A percentile compares a stretch with the other conserved stretches of the same genome.
These are phyloP conservation scores for Eurystomus gularis DNA, from an alignment of 2,113 vertebrate species.

Conservation along the genomic window DNA sequence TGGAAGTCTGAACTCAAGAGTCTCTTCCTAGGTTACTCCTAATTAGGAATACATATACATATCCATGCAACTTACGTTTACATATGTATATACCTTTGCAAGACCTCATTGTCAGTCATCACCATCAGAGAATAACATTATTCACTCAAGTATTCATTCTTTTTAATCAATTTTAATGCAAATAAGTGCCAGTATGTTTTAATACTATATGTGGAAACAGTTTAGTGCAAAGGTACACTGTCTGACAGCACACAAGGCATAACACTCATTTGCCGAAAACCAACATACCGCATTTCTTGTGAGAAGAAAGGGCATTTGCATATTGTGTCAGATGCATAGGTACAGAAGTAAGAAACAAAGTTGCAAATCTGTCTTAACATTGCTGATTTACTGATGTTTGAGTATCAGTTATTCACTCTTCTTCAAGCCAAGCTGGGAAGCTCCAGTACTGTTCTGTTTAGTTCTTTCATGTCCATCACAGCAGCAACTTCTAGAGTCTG, in stretches of 20 bases:
- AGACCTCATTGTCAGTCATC: neutral
- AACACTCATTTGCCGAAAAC: neutral
- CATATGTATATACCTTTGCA: neutral
- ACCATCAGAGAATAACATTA: neutral
- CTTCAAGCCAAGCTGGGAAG: neutral
- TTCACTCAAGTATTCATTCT: neutral
- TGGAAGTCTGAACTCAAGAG: neutral
- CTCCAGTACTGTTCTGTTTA: neutral
- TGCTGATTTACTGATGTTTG: neutral
- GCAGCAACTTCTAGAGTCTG: rapidly evolving
- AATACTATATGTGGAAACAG: neutral
- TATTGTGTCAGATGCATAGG: neutral
- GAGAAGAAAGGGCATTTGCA: neutral
- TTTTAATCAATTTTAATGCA: neutral
- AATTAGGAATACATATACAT: neutral
- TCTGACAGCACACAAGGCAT: neutral
- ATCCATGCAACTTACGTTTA: neutral
- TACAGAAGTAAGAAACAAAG: neutral
- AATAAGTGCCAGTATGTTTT: neutral
- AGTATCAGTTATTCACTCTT: neutral
- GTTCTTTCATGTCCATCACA: neutral
- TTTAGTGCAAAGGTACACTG: neutral
- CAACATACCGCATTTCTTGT: neutral
- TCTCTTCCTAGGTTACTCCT: neutral
- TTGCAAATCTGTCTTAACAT: neutral